Percentiles rank a stretch among this genome's conserved stretches.
Evolutionary conservation across 35 echinoderm and acorn worm species (phyloP).

Genomic region (Heliocidaris erythrogramma): DNA sequence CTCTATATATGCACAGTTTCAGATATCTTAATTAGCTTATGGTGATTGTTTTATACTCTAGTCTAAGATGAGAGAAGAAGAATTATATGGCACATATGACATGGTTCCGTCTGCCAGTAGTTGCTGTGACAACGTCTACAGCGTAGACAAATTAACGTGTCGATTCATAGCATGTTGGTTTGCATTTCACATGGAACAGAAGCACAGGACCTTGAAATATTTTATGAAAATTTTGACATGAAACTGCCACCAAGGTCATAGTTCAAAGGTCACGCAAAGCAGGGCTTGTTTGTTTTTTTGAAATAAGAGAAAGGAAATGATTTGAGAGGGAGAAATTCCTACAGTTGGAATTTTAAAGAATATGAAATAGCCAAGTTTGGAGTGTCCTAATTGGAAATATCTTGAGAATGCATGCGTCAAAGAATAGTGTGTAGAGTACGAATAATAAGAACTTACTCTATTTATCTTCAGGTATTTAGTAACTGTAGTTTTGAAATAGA

Average conservation of each 20-base stretch:
- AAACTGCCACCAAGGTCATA: conserved; percentile 51
- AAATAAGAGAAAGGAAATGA: not conserved
- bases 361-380: not conserved
- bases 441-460: not conserved
- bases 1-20: conserved; percentile 51
- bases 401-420: not conserved
- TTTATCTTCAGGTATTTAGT: not conserved
- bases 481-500: not conserved
- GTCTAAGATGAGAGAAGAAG: conserved; percentile 36
- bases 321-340: not conserved
- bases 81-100: conserved; percentile 45
- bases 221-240: conserved; percentile 33
- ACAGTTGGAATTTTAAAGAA: not conserved
- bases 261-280: conserved; percentile 36
- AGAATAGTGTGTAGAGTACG: not conserved
- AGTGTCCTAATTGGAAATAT: not conserved
- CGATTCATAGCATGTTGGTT: not conserved
- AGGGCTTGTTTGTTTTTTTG: not conserved
- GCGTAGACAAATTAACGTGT: not conserved
- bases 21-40: conserved; percentile 17
- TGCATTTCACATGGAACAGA: not conserved
- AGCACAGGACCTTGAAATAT: conserved; percentile 41
- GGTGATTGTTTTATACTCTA: conserved; percentile 39
- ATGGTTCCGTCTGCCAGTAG: conserved; percentile 31
- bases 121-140: not conserved